Conservation (phyloP, 2,113 vertebrate species). For the Leptocoma aspasia region DNA sequence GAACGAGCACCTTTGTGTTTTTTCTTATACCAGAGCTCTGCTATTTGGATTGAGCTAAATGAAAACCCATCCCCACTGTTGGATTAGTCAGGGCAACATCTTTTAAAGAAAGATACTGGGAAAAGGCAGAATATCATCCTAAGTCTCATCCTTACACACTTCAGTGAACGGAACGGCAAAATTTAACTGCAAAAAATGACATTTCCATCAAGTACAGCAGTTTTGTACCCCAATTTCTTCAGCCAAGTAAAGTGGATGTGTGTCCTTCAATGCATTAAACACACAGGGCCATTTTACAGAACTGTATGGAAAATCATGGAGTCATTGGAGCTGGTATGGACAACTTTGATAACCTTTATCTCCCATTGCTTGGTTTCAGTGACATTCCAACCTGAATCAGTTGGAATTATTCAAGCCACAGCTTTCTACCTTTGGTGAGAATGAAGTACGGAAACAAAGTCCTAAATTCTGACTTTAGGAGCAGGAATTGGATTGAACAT, state of each 20-base stretch:
- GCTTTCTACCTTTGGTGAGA: not conserved
- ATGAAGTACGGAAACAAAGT: not conserved
- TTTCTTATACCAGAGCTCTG: not conserved
- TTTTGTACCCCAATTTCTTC: not conserved
- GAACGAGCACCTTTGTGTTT: not conserved
- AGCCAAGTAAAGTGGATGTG: rapidly evolving
- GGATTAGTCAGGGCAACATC: not conserved
- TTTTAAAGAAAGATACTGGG: not conserved
- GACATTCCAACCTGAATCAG: not conserved
- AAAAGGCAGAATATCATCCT: not conserved
- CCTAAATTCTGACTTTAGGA: not conserved
- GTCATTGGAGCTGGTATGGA: not conserved
- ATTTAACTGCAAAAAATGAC: not conserved
- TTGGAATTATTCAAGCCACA: not conserved
- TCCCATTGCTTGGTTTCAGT: not conserved
- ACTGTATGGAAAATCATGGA: not conserved
- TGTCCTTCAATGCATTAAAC: not conserved
- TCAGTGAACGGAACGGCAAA: rapidly evolving
- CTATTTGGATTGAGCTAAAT: not conserved
- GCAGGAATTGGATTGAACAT: not conserved
- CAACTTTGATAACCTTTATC: not conserved
- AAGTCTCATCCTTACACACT: rapidly evolving
- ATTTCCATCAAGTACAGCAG: not conserved
- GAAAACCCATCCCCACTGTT: not conserved
- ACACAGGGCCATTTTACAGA: not conserved